Base-by-base conservation (phyloP, 2,113 vertebrate species). In the Microcebus griseorufus region DNA sequence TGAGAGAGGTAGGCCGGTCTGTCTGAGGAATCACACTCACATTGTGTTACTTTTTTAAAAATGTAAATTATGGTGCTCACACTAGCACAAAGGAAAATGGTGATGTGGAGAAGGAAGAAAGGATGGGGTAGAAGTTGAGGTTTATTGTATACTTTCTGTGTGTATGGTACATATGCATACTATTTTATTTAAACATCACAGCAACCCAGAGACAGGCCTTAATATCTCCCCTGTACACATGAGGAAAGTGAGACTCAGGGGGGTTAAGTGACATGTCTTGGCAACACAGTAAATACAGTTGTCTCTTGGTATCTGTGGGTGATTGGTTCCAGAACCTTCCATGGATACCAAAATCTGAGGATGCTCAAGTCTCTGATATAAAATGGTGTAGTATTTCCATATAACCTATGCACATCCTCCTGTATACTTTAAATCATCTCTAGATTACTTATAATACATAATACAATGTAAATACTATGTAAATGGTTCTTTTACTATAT, bases 201-300 rank as follows among this genome's bases (percentile, higher is more conserved):
- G 51, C 70, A n/a, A 58, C 27, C 27, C 16, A 69, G 70, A 88
- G 32, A 65, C 32, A n/a, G 83, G 13, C 51, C 37, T 64, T 80
- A 34, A 14, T 4, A 20, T 39, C 69, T 53, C 25, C 64, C 42
- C 16, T 8, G 32, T 67, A 70, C 72, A 42, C 25, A 53, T 17
- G 76, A 45, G 51, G 45, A 72, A 88, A 95, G 37, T 53, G 69
- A 96, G 90, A 75, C 29, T 81, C 45, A 9, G 25, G 42, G 45
- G 64, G 29, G 34, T 9, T 48, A 69, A 69, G 48, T 20, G 6
- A 79, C 51, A 14, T 4, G 45, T 18, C 42, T 6, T 32, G 64
- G 23, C 9, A 65, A 60, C 37, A 18, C 82, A 60, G 29, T 87
- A 62, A 76, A 18, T 72, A 37, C n/a, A 72, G 51, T 32, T 13